A percentile compares a stretch with the other conserved stretches of the same genome.
phyloP scores from a whole-genome alignment of 2,113 vertebrate genomes.

The Columba livia region DNA sequence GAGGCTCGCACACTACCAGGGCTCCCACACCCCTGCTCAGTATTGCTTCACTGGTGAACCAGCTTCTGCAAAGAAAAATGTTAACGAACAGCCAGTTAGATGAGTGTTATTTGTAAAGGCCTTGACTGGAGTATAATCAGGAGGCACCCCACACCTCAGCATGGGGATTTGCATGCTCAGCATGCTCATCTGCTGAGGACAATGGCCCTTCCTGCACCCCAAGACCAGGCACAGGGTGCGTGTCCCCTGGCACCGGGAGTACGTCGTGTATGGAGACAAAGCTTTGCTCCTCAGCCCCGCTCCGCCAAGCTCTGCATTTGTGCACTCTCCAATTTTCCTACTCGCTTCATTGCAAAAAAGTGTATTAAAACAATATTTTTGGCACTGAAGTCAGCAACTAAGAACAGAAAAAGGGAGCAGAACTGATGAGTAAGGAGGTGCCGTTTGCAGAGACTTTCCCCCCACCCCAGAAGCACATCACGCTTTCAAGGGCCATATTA shows the following conservation, averaged over 20 bases:
- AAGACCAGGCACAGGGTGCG: too few species aligned
- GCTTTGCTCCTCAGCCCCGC: background rate
- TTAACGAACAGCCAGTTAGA: background rate
- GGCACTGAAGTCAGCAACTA: background rate
- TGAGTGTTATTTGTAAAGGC: background rate
- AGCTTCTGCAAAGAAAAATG: background rate
- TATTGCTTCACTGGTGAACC: background rate
- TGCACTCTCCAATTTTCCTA: background rate
- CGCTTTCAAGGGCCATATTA: background rate
- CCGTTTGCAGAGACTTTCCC: background rate
- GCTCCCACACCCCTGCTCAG: background rate
- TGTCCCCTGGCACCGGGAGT: background rate
- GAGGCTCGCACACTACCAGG: background rate
- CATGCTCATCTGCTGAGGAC: background rate
- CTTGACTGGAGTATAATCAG: background rate
- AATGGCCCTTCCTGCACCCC: accelerated
- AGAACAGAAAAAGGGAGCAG: background rate
- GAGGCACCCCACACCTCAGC: background rate
- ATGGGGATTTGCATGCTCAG: accelerated
- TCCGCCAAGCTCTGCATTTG: background rate
- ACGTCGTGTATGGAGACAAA: accelerated
- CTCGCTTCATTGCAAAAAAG: background rate
- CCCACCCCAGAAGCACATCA: background rate
- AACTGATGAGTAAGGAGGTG: background rate
- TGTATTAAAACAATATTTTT: background rate